A percentile compares a stretch with the other conserved stretches of the same genome.
phyloP scores from a whole-genome alignment of 2,888 invertebrate species.

The Antitype chi region DNA sequence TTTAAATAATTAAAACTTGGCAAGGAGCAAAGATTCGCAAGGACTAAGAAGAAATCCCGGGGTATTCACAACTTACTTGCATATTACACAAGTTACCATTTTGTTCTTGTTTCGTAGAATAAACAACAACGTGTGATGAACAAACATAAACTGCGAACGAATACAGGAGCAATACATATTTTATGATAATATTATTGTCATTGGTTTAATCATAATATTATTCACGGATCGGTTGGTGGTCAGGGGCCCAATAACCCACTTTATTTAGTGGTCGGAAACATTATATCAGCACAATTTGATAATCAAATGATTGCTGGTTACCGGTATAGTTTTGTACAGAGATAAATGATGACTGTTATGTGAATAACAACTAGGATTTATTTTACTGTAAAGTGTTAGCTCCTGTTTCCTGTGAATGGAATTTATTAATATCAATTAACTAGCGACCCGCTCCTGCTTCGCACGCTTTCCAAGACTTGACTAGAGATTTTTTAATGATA shows the following conservation, averaged over 20 bases:
- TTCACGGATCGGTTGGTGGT: constrained; percentile 12
- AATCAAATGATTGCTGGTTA: constrained; percentile 32
- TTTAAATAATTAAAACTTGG: constrained; percentile 18
- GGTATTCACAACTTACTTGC: constrained; percentile 5
- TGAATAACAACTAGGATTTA: not conserved
- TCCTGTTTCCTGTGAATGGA: no score
- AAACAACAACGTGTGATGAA: not conserved
- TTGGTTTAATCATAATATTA: not conserved
- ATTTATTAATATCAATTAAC: not conserved
- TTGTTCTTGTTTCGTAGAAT: not conserved
- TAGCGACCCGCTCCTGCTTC: no score
- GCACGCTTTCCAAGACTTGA: no score
- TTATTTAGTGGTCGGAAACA: constrained; percentile 20
- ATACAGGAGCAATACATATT: not conserved
- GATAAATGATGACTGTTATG: not conserved
- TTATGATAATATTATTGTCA: not conserved
- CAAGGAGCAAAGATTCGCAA: constrained; percentile 19
- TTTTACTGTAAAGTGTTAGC: not conserved
- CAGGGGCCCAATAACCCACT: constrained; percentile 3
- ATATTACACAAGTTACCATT: constrained; percentile 3
- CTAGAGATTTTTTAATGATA: not conserved
- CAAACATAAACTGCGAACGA: not conserved
- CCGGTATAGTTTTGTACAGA: not conserved
- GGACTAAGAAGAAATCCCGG: constrained; percentile 6
- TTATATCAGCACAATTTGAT: constrained; percentile 9